phyloP scores from a whole-genome alignment of 2,797 vertebrate species.

The Nannoperca australis region DNA sequence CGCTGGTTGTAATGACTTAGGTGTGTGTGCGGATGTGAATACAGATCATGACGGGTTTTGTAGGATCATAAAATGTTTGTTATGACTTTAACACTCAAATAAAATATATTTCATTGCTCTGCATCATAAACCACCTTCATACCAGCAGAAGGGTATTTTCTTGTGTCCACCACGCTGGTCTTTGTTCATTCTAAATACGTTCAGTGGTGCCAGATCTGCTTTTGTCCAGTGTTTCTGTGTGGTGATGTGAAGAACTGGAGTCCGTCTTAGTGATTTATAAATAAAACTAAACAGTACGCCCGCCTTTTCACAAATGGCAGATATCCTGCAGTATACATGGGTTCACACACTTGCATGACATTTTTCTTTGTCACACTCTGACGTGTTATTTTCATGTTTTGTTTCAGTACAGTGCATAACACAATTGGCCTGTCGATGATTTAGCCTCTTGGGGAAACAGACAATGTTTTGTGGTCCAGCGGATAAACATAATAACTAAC shows the following conservation, averaged over 20 bases:
- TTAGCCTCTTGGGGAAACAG: no score
- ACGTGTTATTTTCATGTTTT: not conserved
- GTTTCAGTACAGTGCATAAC: no score
- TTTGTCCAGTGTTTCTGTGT: not conserved
- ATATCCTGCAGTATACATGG: not conserved
- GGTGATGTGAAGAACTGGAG: not conserved
- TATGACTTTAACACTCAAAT: constrained; percentile 64
- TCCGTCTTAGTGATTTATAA: not conserved
- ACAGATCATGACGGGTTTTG: constrained; percentile 50
- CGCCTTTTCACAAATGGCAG: no score
- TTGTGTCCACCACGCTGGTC: constrained; percentile 16
- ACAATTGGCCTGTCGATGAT: no score
- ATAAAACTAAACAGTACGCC: not conserved
- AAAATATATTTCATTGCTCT: constrained; percentile 59
- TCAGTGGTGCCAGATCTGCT: not conserved
- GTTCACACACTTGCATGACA: not conserved
- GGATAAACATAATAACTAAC: no score
- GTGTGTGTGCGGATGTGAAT: constrained; percentile 53
- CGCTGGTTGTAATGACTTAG: constrained; percentile 49
- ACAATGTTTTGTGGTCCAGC: no score
- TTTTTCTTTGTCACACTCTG: not conserved
- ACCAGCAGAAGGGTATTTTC: constrained; percentile 36
- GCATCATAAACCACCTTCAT: constrained; percentile 48
- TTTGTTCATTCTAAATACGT: not conserved
- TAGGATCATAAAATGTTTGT: constrained; percentile 60